These are phyloP conservation scores for Drosophila kanekoi DNA, from an alignment of 2,888 invertebrate species.

Conservation along the genomic window DNA sequence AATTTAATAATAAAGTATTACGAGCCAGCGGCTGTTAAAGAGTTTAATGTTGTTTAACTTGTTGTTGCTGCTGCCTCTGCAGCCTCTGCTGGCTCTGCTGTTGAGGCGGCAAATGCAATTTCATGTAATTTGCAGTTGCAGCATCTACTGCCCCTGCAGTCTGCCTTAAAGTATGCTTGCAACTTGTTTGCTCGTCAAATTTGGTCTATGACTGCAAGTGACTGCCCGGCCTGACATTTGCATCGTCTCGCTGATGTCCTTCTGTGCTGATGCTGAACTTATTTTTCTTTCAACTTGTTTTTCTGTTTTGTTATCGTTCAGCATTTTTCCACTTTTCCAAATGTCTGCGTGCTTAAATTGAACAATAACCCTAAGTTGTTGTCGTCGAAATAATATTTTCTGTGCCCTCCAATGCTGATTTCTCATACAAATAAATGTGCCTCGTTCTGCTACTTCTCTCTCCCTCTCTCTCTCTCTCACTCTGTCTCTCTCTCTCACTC, in stretches of 20 bases:
- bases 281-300: slow-evolving; percentile 11
- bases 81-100: slow-evolving; percentile 18
- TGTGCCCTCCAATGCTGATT: slow-evolving; percentile 72
- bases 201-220: slow-evolving; percentile 68
- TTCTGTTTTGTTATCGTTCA: slow-evolving; percentile 36
- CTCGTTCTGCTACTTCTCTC: slow-evolving; percentile 15
- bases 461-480: slow-evolving; percentile 1
- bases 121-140: slow-evolving; percentile 47
- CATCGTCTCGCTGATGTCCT: slow-evolving; percentile 39
- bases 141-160: background rate
- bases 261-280: slow-evolving; percentile 33
- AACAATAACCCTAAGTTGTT: slow-evolving; percentile 80
- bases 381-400: slow-evolving; percentile 80
- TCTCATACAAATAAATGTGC: slow-evolving; percentile 71
- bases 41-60: slow-evolving; percentile 64
- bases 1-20: slow-evolving; percentile 79
- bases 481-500: slow-evolving; percentile 5
- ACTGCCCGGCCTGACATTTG: slow-evolving; percentile 47
- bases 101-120: slow-evolving; percentile 47
- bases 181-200: slow-evolving; percentile 61
- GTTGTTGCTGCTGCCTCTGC: slow-evolving; percentile 12
- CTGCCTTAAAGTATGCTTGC: slow-evolving; percentile 59
- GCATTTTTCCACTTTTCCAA: slow-evolving; percentile 56
- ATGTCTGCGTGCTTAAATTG: slow-evolving; percentile 76
- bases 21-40: slow-evolving; percentile 65